A percentile compares a stretch with the other conserved stretches of the same genome.
phyloP scores from a whole-genome alignment of 2,888 invertebrate species.

The Suillia variegata region DNA sequence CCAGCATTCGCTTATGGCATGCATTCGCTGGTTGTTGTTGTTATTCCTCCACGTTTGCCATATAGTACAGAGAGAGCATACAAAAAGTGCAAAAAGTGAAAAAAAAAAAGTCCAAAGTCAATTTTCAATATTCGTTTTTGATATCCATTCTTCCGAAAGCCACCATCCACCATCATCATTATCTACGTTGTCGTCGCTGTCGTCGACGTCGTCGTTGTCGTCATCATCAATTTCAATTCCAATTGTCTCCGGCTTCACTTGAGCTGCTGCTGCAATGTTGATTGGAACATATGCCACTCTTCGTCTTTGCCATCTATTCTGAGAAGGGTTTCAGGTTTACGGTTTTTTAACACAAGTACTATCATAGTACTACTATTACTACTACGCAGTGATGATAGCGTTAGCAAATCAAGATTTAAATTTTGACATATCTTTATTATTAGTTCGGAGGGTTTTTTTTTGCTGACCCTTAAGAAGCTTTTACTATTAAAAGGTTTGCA shows the following conservation, averaged over 20 bases:
- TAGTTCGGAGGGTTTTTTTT: too few species aligned
- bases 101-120: slow-evolving; percentile 4
- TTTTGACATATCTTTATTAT: too few species aligned
- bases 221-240: slow-evolving; percentile 12
- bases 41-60: not conserved
- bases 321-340: not conserved
- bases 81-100: not conserved
- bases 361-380: not conserved
- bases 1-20: slow-evolving; percentile 24
- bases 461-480: too few species aligned
- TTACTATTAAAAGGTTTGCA: too few species aligned
- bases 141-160: not conserved
- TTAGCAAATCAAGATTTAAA: too few species aligned
- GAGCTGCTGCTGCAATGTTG: not conserved
- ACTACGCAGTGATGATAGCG: too few species aligned
- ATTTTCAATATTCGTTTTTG: not conserved
- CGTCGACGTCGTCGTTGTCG: not conserved
- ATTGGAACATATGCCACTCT: not conserved
- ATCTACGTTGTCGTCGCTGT: too few species aligned
- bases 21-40: slow-evolving; percentile 9
- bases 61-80: not conserved
- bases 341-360: not conserved
- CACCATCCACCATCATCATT: not conserved
- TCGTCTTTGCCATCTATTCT: not conserved
- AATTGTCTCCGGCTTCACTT: slow-evolving; percentile 13